Percentiles rank a stretch among this genome's conserved stretches.
Conservation (phyloP, 2,113 vertebrate species). For the Toxotes jaculatrix region DNA sequence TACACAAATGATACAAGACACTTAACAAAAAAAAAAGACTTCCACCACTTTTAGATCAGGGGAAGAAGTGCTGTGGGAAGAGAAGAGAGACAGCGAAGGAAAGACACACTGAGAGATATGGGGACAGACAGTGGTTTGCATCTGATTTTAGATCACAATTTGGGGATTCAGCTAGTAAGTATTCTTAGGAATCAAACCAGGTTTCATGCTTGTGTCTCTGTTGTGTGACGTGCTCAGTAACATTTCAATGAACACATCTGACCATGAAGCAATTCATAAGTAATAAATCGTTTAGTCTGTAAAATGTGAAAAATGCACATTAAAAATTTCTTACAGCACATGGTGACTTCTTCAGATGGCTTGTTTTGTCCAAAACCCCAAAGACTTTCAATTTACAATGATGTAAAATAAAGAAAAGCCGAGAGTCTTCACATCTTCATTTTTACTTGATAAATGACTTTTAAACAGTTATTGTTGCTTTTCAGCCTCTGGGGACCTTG, state of each 20-base stretch:
- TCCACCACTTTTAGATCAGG: constrained; percentile 3
- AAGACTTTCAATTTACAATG: background rate
- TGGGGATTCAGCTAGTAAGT: background rate
- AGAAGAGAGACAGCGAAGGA: background rate
- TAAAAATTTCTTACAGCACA: background rate
- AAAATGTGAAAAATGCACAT: background rate
- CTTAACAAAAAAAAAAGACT: background rate
- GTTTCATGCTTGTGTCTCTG: background rate
- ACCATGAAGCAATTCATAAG: background rate
- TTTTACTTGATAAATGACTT: background rate
- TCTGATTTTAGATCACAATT: constrained; percentile 21
- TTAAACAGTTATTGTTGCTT: background rate
- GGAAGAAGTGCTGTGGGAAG: constrained; percentile 9
- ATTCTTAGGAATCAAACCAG: background rate
- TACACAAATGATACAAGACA: constrained; percentile 1
- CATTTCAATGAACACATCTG: background rate
- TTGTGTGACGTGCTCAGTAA: background rate
- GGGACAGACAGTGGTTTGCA: constrained; percentile 3
- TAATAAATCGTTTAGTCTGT: background rate
- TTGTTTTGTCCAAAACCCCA: too few relatives aligned
- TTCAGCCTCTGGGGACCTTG: background rate
- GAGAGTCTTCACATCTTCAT: too few relatives aligned
- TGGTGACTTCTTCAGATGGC: too few relatives aligned
- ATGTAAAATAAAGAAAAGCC: background rate
- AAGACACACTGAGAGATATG: background rate